Evolutionary conservation across 2,113 vertebrate species (phyloP).

Genomic region (Mola mola): DNA sequence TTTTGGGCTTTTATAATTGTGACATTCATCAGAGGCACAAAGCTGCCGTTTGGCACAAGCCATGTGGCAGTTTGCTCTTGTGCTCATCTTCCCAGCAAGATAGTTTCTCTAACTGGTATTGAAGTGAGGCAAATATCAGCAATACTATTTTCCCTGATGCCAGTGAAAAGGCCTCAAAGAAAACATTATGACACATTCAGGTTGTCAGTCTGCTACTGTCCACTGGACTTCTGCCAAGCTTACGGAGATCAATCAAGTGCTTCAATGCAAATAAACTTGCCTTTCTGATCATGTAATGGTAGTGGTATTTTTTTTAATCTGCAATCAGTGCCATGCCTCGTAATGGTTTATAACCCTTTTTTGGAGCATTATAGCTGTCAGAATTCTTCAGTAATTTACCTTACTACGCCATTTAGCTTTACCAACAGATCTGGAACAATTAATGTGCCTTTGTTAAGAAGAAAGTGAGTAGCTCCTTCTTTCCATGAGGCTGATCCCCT

Average conservation of each 20-base stretch:
- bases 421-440: too few species aligned
- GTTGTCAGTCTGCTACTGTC: conserved; percentile 5
- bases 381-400: too few species aligned
- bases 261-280: conserved; percentile 34
- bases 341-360: too few species aligned
- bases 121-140: conserved; percentile 34
- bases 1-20: too few species aligned
- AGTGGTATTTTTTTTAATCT: too few species aligned
- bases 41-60: conserved; percentile 33
- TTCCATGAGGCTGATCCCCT: too few species aligned
- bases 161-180: conserved; percentile 19
- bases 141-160: conserved; percentile 13
- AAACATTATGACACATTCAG: conserved; percentile 21
- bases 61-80: conserved; percentile 31
- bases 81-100: conserved; percentile 26
- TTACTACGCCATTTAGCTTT: too few species aligned
- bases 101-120: conserved; percentile 31
- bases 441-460: too few species aligned
- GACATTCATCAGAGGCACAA: conserved; percentile 6
- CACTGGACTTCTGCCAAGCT: conserved; percentile 4
- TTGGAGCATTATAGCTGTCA: too few species aligned
- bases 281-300: too few species aligned
- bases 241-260: conserved; percentile 2
- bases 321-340: too few species aligned
- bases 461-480: too few species aligned